Evolutionary conservation across 2,113 vertebrate genomes (phyloP).

Genomic region (Xyrauchen texanus): DNA sequence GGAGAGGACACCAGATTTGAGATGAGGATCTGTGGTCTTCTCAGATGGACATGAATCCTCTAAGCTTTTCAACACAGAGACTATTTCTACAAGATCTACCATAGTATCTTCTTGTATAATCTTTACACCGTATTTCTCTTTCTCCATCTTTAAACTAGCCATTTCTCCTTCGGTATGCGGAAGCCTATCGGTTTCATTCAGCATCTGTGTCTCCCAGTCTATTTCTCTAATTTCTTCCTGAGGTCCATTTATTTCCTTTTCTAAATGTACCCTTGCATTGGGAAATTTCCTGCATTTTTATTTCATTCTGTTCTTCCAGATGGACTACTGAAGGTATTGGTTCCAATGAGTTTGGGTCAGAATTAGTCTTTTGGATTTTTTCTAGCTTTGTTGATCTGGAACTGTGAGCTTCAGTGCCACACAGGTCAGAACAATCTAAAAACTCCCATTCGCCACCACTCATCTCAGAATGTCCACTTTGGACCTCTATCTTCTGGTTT

Average conservation of each 20-base stretch:
- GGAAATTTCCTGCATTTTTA: neutral
- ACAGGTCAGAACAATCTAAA: neutral
- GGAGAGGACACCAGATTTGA: constrained; percentile 55
- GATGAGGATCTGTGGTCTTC: neutral
- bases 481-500: neutral
- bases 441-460: neutral
- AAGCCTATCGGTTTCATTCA: neutral
- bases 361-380: neutral
- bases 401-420: neutral
- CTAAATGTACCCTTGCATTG: neutral
- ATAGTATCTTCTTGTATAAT: constrained; percentile 14
- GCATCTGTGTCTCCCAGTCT: neutral
- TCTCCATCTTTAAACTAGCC: neutral
- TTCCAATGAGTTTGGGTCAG: neutral
- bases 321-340: neutral
- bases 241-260: neutral
- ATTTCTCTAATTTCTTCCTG: neutral
- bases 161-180: constrained; percentile 2
- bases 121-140: neutral
- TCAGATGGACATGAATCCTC: neutral
- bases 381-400: neutral
- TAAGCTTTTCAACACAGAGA: neutral
- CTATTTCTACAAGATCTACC: neutral
- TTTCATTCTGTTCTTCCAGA: neutral
- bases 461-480: neutral